Percentiles rank a stretch among this genome's conserved stretches.
Evolutionary conservation across 2,113 vertebrate genomes (phyloP).

Genomic region (Psittacus erithacus): DNA sequence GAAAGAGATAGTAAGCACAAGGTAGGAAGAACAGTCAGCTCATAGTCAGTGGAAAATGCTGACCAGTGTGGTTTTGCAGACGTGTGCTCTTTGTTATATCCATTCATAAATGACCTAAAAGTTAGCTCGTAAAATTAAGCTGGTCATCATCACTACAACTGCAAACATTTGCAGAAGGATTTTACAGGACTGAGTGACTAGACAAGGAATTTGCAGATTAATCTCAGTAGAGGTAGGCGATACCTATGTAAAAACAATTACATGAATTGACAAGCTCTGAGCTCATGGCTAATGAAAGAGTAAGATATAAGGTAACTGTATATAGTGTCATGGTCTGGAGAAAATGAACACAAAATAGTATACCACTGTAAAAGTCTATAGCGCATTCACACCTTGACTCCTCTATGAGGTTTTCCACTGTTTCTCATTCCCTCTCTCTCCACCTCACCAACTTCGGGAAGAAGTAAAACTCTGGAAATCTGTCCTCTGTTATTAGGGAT

Average conservation of each 20-base stretch:
- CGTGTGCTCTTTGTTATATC: not conserved
- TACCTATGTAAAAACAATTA: not conserved
- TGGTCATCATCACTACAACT: not conserved
- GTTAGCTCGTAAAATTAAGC: not conserved
- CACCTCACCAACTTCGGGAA: not conserved
- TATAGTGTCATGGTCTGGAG: not conserved
- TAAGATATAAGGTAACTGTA: not conserved
- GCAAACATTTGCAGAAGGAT: not conserved
- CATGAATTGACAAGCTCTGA: not conserved
- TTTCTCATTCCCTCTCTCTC: not conserved
- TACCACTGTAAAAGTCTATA: not conserved
- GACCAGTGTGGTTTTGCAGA: not conserved
- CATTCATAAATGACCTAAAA: not conserved
- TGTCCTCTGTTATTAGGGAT: not conserved
- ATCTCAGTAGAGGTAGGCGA: not conserved
- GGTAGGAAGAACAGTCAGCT: not conserved
- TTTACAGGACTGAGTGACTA: not conserved
- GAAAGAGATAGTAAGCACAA: not conserved
- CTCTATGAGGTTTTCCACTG: not conserved
- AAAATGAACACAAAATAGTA: not conserved
- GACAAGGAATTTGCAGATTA: not conserved
- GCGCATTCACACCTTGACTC: not conserved
- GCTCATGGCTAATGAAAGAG: not conserved
- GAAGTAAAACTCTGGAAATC: not conserved
- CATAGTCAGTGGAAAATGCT: not conserved